Percentiles rank a stretch among this genome's conserved stretches.
Conservation (phyloP, 2,797 vertebrate genomes). For the Sphaeramia orbicularis region DNA sequence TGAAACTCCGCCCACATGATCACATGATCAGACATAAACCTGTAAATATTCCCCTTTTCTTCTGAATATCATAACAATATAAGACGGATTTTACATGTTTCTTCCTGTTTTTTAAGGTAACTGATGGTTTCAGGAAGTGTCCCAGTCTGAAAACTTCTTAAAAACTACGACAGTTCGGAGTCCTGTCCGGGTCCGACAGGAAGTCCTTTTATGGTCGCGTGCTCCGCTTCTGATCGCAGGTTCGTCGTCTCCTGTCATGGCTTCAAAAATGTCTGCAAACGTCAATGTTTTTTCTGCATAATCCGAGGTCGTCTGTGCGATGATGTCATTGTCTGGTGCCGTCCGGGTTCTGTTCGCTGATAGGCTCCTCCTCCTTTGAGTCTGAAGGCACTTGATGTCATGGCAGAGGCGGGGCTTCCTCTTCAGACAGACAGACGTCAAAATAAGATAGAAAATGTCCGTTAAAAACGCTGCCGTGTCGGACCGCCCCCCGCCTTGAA, state of each 20-base stretch:
- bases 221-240: too few relatives aligned
- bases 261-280: too few relatives aligned
- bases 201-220: conserved; percentile 53
- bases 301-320: too few relatives aligned
- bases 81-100: conserved; percentile 36
- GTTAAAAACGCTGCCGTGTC: conserved; percentile 7
- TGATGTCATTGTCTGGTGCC: too few relatives aligned
- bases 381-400: conserved; percentile 79
- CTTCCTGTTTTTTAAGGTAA: conserved; percentile 26
- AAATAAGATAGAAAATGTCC: conserved; percentile 24
- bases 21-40: too few relatives aligned
- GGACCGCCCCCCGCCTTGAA: conserved; percentile 1
- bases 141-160: conserved; percentile 48
- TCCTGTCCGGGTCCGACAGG: conserved; percentile 23
- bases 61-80: conserved; percentile 41
- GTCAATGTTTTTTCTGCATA: too few relatives aligned
- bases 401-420: conserved; percentile 48
- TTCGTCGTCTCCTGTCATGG: too few relatives aligned
- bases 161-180: conserved; percentile 61
- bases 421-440: conserved; percentile 28
- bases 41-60: conserved; percentile 2
- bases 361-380: conserved; percentile 27
- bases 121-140: conserved; percentile 37
- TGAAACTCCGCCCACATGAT: too few relatives aligned
- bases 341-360: too few relatives aligned